Evolutionary conservation across 1,140 invertebrate species (phyloP).

Genomic region (Drosophila ficusphila): DNA sequence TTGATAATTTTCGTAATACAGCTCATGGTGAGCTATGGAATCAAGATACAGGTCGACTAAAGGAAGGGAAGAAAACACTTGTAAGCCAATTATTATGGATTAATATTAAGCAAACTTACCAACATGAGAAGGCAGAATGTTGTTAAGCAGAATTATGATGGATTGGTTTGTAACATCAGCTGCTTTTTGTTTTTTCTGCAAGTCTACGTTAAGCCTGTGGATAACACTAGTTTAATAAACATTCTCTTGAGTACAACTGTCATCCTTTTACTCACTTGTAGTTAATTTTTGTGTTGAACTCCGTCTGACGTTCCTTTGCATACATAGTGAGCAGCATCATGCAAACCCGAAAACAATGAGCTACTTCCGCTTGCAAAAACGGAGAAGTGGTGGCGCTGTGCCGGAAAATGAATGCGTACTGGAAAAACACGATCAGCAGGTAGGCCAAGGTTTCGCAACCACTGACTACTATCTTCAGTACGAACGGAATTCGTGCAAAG

Average conservation of each 20-base stretch:
- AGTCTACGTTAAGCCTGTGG: slow-evolving; percentile 85
- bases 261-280: slow-evolving; percentile 69
- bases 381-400: slow-evolving; percentile 88
- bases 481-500: slow-evolving; percentile 93
- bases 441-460: slow-evolving; percentile 88
- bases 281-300: slow-evolving; percentile 94
- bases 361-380: slow-evolving; percentile 86
- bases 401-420: slow-evolving; percentile 85
- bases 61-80: slow-evolving; percentile 38
- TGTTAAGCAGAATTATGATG: slow-evolving; percentile 92
- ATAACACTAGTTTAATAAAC: background rate
- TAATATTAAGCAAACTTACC: too few species aligned
- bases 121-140: slow-evolving; percentile 93
- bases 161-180: slow-evolving; percentile 90
- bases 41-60: slow-evolving; percentile 86
- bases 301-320: slow-evolving; percentile 93
- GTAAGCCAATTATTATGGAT: too few species aligned
- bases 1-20: slow-evolving; percentile 93
- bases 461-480: slow-evolving; percentile 90
- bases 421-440: slow-evolving; percentile 87
- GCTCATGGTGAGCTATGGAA: slow-evolving; percentile 87
- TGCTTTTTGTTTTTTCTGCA: slow-evolving; percentile 91
- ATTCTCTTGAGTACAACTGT: background rate
- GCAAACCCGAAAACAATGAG: slow-evolving; percentile 88
- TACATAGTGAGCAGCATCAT: slow-evolving; percentile 90